phyloP scores from a whole-genome alignment of 2,113 vertebrate genomes.

The Ahaetulla prasina region DNA sequence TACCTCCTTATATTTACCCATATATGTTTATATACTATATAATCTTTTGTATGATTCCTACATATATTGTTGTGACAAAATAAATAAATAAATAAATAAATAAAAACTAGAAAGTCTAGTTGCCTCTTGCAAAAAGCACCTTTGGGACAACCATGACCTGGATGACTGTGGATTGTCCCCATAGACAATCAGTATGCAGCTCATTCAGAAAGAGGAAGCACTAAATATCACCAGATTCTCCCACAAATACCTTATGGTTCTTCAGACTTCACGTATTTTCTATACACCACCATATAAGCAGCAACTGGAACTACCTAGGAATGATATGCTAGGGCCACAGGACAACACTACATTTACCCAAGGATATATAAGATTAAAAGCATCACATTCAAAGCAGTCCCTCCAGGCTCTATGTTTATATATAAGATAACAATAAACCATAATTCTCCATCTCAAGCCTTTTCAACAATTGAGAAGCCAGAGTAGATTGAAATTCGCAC shows the following conservation, averaged over 20 bases:
- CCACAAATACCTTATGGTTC: background rate
- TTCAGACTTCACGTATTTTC: background rate
- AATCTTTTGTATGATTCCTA: no score
- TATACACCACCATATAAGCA: background rate
- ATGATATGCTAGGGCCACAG: background rate
- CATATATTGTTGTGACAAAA: no score
- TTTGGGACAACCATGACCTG: no score
- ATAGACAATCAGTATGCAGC: background rate
- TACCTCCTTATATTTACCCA: no score
- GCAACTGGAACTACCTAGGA: background rate
- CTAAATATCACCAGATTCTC: background rate
- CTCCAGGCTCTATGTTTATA: constrained; percentile 1
- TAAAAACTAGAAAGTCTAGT: no score
- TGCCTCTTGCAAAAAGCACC: no score
- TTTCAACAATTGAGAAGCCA: constrained; percentile 10
- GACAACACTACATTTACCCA: background rate
- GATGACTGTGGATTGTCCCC: no score
- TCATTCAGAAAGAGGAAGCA: background rate
- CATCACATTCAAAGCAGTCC: background rate
- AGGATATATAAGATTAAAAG: background rate
- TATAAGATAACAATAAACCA: background rate
- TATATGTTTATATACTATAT: no score
- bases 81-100: no score
- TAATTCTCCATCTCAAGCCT: constrained; percentile 7
- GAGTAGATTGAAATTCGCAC: constrained; percentile 6